phyloP scores from a whole-genome alignment of 2,113 vertebrate genomes.

The Sigmodon hispidus region DNA sequence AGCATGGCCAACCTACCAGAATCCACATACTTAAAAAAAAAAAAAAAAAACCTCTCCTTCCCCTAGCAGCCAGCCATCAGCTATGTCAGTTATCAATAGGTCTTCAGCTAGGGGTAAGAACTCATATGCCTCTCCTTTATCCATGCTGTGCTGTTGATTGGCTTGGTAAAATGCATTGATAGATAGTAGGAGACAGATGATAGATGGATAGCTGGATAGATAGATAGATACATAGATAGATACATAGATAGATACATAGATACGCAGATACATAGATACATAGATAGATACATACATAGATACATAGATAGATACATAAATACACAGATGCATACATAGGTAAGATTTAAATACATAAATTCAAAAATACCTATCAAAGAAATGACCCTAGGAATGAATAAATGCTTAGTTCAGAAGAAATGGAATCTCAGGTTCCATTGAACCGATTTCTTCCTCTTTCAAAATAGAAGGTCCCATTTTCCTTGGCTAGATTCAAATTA shows the following conservation, averaged over 20 bases:
- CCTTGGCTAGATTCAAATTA: neutral
- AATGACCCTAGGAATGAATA: neutral
- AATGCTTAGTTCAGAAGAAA: neutral
- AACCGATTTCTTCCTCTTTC: neutral
- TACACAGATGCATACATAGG: neutral
- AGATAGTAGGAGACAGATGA: neutral
- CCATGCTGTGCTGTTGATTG: neutral
- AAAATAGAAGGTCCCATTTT: neutral
- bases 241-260: neutral
- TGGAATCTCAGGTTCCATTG: neutral
- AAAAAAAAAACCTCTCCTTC: too few species aligned
- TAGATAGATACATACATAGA: neutral
- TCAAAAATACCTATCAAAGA: neutral
- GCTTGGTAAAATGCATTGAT: neutral
- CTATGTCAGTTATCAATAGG: neutral
- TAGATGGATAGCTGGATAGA: neutral
- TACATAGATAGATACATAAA: neutral
- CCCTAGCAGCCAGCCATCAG: neutral
- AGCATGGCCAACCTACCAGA: neutral
- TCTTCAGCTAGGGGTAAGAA: neutral
- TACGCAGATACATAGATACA: neutral
- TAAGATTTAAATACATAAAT: neutral
- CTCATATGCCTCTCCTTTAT: neutral
- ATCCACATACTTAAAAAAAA: neutral
- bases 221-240: neutral